These are phyloP conservation scores for Probosciger aterrimus DNA, from an alignment of 2,113 vertebrate genomes.

Conservation along the genomic window DNA sequence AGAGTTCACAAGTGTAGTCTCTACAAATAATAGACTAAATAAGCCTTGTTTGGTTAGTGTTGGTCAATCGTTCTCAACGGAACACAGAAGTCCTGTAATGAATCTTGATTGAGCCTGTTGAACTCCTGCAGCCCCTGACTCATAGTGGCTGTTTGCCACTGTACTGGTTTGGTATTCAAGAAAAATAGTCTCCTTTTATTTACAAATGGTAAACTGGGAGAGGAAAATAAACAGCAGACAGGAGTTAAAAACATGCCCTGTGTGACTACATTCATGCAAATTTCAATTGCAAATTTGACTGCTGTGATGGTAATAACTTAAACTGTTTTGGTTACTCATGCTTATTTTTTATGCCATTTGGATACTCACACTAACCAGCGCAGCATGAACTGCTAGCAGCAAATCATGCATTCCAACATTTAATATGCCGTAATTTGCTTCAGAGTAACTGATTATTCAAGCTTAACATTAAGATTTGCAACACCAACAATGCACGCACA, in stretches of 20 bases:
- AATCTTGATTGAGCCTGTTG: not conserved
- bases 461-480: not conserved
- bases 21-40: not conserved
- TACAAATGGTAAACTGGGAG: not conserved
- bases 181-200: not conserved
- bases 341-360: not conserved
- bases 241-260: not conserved
- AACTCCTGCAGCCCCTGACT: not conserved
- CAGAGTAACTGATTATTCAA: not conserved
- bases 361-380: not conserved
- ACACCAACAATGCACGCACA: not conserved
- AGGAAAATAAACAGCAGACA: not conserved
- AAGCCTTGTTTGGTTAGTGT: not conserved
- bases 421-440: not conserved
- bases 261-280: not conserved
- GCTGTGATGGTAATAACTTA: not conserved
- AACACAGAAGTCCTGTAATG: not conserved
- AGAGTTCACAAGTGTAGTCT: not conserved
- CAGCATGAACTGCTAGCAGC: not conserved
- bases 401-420: not conserved
- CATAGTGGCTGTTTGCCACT: not conserved
- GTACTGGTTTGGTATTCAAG: not conserved
- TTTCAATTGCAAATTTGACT: constrained; percentile 45
- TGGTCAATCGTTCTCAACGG: not conserved
- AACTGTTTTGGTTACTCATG: constrained; percentile 2